Base-by-base conservation (phyloP, 2,113 vertebrate genomes). In the Sapajus apella region DNA sequence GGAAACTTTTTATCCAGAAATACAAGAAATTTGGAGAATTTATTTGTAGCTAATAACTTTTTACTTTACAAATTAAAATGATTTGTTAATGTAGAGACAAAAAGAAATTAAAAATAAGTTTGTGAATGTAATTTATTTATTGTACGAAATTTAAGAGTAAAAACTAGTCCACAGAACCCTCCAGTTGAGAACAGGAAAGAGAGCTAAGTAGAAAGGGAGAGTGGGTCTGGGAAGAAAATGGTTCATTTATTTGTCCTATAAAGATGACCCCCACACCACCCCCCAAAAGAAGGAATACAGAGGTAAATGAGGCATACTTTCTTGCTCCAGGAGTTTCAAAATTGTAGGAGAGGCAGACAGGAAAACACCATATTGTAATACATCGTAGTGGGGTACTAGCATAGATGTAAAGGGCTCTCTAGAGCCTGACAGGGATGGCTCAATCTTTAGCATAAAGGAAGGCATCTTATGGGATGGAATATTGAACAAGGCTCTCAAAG, bases 71-170 rank as follows among this genome's bases (percentile, higher is more conserved):
- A 76, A 52, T 92, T 88, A 52, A 93, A 52, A 72, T 79, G n/a
- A 87, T 87, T 87, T 66, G 25, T 73, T 91, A 96, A 30, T 87
- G 17, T 61, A 95, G n/a, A 56, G 77, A n/a, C 37, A 30, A 47
- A 95, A 95, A 93, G 35, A 50, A 72, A 76, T 68, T 91, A 61
- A 32, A 58, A 91, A 35, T 83, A 52, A 61, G 13, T 76, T 80
- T 55, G n/a, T 43, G 73, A 56, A 56, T 64, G 84, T 83, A 83
- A 50, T 84, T 94, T 55, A 81, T 73, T 72, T 86, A 8, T 55
- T 72, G 56, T 20, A 40, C 35, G 72, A 61, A 85, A 76, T 90
- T 94, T 72, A 83, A 96, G 80, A 55, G n/a, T 68, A 55, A 66
- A 73, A 93, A 55, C 66, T 64, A 64, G 37, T n/a, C 13, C n/a